Evolutionary conservation across 2,113 vertebrate species (phyloP).

Genomic region (Clarias macrocephalus): DNA sequence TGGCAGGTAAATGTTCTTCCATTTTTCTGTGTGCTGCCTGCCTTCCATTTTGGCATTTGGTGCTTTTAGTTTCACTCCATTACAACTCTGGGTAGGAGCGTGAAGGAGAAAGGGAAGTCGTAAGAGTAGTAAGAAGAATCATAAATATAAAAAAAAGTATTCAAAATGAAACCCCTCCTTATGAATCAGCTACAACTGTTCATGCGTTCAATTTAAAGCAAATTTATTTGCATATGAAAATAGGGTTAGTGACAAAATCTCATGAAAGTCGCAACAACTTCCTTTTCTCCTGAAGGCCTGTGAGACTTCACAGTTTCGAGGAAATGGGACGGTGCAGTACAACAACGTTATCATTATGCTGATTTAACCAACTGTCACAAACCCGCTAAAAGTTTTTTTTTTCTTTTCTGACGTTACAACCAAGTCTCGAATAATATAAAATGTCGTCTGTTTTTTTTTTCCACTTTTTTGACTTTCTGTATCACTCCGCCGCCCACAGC

Average conservation of each 20-base stretch:
- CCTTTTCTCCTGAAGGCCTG: background rate
- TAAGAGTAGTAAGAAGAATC: background rate
- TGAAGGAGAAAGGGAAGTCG: background rate
- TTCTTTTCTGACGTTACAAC: conserved; percentile 9
- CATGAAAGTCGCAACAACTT: background rate
- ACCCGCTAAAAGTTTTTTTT: background rate
- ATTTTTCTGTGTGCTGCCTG: conserved; percentile 31
- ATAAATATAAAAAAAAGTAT: background rate
- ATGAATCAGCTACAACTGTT: background rate
- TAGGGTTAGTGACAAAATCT: background rate
- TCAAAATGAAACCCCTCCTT: background rate
- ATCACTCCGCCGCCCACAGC: conserved; percentile 34
- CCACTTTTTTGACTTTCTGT: conserved; percentile 32
- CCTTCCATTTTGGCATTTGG: conserved; percentile 39
- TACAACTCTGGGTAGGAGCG: background rate
- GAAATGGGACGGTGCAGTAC: background rate
- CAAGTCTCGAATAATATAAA: conserved; percentile 29
- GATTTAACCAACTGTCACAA: background rate
- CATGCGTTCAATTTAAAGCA: background rate
- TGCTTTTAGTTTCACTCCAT: conserved; percentile 41
- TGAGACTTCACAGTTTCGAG: background rate
- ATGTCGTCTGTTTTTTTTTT: conserved; percentile 19
- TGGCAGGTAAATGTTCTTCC: conserved; percentile 15
- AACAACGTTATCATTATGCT: no score
- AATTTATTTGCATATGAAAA: conserved; percentile 8